A percentile compares a stretch with the other conserved stretches of the same genome.
Conservation (phyloP, 1,140 invertebrate genomes). For the Ooceraea biroi region DNA sequence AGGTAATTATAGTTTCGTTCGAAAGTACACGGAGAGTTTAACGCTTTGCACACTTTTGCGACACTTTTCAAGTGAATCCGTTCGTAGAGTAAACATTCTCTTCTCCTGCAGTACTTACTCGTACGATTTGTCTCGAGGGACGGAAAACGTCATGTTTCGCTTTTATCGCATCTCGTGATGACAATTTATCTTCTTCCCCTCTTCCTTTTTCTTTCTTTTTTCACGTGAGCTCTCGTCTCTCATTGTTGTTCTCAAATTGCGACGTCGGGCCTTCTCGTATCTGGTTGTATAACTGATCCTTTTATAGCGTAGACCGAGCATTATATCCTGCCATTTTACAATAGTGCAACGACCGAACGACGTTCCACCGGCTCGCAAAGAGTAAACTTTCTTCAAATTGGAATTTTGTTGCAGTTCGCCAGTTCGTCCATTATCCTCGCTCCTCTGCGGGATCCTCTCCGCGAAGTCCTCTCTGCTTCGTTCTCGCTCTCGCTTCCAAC, state of each 20-base stretch:
- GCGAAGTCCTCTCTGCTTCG: slow-evolving; percentile 8
- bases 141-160: slow-evolving; percentile 35
- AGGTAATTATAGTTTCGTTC: slow-evolving; percentile 8
- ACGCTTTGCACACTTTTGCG: neutral
- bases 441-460: slow-evolving; percentile 30
- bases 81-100: neutral
- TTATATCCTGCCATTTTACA: slow-evolving; percentile 41
- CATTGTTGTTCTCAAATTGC: slow-evolving; percentile 53
- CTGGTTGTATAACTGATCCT: slow-evolving; percentile 11
- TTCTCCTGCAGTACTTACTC: neutral
- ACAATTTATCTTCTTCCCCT: slow-evolving; percentile 11
- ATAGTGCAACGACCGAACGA: slow-evolving; percentile 45
- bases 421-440: slow-evolving; percentile 59
- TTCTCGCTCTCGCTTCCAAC: slow-evolving; percentile 27
- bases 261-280: slow-evolving; percentile 26
- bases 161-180: slow-evolving; percentile 37
- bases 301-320: slow-evolving; percentile 6
- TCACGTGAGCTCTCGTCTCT: slow-evolving; percentile 18
- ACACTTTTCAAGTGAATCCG: slow-evolving; percentile 37
- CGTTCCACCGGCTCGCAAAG: neutral
- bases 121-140: slow-evolving; percentile 34
- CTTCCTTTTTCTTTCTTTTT: neutral
- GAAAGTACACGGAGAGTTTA: neutral
- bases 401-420: slow-evolving; percentile 62
- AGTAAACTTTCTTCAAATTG: slow-evolving; percentile 62